These are phyloP conservation scores for Peromyscus leucopus DNA, from an alignment of 2,113 vertebrate species.

Conservation along the genomic window DNA sequence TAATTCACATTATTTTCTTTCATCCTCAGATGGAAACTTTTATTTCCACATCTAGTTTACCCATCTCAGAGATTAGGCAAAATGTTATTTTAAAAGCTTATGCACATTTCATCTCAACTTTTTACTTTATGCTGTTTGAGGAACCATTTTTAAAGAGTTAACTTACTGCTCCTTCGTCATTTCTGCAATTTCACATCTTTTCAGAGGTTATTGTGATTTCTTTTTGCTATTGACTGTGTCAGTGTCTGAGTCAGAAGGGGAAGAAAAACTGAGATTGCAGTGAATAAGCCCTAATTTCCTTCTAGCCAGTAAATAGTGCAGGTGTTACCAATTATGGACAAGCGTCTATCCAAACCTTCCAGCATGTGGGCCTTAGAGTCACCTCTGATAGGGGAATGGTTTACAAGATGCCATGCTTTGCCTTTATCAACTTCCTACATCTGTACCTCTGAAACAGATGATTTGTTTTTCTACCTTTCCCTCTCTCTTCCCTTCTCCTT, in stretches of 20 bases:
- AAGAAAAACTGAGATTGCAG: conserved; percentile 50
- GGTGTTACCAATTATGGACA: neutral
- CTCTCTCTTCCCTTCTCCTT: neutral
- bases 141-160: conserved; percentile 42
- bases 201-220: conserved; percentile 41
- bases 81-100: conserved; percentile 8
- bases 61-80: conserved; percentile 56
- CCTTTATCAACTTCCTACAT: neutral
- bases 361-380: neutral
- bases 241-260: conserved; percentile 50
- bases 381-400: neutral
- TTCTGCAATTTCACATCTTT: conserved; percentile 55
- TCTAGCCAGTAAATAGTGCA: neutral
- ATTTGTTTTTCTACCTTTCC: neutral
- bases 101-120: conserved; percentile 14
- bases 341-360: neutral
- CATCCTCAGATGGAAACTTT: conserved; percentile 32
- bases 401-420: neutral
- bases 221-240: neutral
- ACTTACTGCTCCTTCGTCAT: conserved; percentile 21
- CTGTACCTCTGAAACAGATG: neutral
- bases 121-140: conserved; percentile 43
- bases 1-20: conserved; percentile 7
- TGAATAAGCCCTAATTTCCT: conserved; percentile 58
- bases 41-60: conserved; percentile 40